A percentile compares a stretch with the other conserved stretches of the same genome.
Evolutionary conservation across 2,888 invertebrate species (phyloP).

Genomic region (Dicyrtomina minuta): DNA sequence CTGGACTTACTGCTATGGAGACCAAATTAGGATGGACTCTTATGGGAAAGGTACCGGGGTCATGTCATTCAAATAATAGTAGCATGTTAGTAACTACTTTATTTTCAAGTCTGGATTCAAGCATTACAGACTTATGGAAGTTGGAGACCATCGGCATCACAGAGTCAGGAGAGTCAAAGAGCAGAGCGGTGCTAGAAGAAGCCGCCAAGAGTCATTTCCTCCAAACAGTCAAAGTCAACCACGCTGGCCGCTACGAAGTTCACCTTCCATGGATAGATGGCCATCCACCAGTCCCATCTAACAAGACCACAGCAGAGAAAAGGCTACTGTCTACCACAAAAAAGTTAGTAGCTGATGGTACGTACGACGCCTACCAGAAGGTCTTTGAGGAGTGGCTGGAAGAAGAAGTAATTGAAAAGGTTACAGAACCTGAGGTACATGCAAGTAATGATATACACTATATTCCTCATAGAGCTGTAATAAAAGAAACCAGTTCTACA

Average conservation of each 20-base stretch:
- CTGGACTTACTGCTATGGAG: neutral
- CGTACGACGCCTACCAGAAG: neutral
- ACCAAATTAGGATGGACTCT: neutral
- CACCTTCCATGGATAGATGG: neutral
- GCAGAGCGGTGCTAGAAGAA: constrained; percentile 32
- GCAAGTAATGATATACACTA: neutral
- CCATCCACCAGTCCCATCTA: neutral
- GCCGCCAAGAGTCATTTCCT: constrained; percentile 31
- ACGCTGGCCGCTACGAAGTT: neutral
- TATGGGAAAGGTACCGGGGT: neutral
- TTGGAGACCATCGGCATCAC: constrained; percentile 4
- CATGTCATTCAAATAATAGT: neutral
- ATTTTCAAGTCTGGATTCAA: neutral
- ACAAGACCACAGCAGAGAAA: neutral
- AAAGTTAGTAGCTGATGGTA: neutral
- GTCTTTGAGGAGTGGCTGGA: constrained; percentile 9
- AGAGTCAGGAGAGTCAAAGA: neutral
- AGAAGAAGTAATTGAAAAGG: constrained; percentile 9
- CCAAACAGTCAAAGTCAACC: neutral
- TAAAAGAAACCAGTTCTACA: constrained; percentile 44
- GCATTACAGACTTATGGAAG: neutral
- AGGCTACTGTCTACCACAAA: neutral
- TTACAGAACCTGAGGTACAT: neutral
- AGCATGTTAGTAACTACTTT: neutral
- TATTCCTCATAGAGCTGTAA: constrained; percentile 48